A percentile compares a stretch with the other conserved stretches of the same genome.
These are phyloP conservation scores for Lycodopsis pacificus DNA, from an alignment of 2,797 vertebrate species.

Conservation along the genomic window DNA sequence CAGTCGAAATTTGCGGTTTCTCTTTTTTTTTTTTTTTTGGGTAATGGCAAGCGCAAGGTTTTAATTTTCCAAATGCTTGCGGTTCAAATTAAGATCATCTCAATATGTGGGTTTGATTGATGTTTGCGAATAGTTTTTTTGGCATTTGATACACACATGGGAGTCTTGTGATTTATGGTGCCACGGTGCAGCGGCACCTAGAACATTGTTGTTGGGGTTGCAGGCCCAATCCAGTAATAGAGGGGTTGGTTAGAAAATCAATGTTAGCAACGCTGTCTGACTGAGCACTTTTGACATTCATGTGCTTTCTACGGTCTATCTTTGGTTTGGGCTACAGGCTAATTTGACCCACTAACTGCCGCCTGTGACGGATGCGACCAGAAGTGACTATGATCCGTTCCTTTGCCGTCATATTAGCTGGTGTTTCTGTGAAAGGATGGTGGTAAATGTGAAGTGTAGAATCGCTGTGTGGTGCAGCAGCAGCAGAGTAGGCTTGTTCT, in stretches of 20 bases:
- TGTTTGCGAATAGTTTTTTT: slow-evolving; percentile 81
- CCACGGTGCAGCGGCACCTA: slow-evolving; percentile 66
- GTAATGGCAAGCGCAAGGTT: slow-evolving; percentile 81
- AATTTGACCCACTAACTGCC: slow-evolving; percentile 34
- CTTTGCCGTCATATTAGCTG: slow-evolving; percentile 47
- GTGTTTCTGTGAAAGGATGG: slow-evolving; percentile 44
- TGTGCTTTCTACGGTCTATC: slow-evolving; percentile 44
- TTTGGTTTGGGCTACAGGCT: slow-evolving; percentile 42
- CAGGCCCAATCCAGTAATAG: slow-evolving; percentile 70
- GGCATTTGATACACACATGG: slow-evolving; percentile 79
- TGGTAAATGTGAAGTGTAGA: slow-evolving; percentile 53
- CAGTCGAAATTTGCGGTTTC: slow-evolving; percentile 80
- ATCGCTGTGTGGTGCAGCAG: slow-evolving; percentile 59
- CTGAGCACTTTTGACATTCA: slow-evolving; percentile 50
- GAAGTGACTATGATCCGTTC: slow-evolving; percentile 37
- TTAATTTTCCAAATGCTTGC: slow-evolving; percentile 86
- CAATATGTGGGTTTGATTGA: slow-evolving; percentile 85
- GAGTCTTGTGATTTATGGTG: slow-evolving; percentile 76
- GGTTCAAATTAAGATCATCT: slow-evolving; percentile 85
- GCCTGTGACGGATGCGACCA: slow-evolving; percentile 40
- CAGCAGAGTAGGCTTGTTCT: slow-evolving; percentile 61
- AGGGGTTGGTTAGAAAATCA: slow-evolving; percentile 75
- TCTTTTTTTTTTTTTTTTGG: slow-evolving; percentile 55
- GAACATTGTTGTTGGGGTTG: slow-evolving; percentile 70
- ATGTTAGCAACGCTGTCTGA: slow-evolving; percentile 52